These are phyloP conservation scores for Volucella inanis DNA, from an alignment of 2,888 invertebrate species.

Conservation along the genomic window DNA sequence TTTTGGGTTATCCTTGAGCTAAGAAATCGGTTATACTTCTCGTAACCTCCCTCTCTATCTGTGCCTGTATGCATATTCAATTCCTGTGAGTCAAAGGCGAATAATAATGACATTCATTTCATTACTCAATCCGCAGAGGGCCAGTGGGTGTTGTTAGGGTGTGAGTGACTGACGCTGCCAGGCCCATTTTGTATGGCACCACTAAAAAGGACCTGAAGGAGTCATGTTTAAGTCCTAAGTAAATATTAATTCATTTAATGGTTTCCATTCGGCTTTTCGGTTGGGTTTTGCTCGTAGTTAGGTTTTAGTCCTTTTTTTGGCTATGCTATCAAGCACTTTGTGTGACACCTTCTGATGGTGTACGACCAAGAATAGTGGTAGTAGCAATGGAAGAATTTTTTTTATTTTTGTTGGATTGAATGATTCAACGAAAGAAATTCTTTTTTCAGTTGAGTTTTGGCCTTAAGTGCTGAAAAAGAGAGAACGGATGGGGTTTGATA, in stretches of 20 bases:
- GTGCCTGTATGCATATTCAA: constrained; percentile 66
- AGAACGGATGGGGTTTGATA: constrained; percentile 41
- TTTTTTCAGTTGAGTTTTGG: constrained; percentile 27
- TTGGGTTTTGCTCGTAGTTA: constrained; percentile 34
- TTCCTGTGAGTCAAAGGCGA: constrained; percentile 68
- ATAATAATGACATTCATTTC: constrained; percentile 74
- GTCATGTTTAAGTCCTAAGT: constrained; percentile 78
- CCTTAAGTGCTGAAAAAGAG: constrained; percentile 33
- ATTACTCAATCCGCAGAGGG: constrained; percentile 60
- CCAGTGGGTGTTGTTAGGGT: not conserved
- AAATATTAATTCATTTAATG: constrained; percentile 80
- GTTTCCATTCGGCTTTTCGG: constrained; percentile 68
- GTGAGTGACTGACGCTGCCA: not conserved
- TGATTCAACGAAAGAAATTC: constrained; percentile 42
- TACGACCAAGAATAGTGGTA: constrained; percentile 4
- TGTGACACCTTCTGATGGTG: constrained; percentile 65
- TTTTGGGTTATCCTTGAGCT: constrained; percentile 35
- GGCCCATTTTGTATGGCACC: not conserved
- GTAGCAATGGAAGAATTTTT: constrained; percentile 11
- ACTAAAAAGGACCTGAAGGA: constrained; percentile 48
- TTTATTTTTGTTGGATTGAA: constrained; percentile 32
- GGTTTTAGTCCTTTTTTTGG: constrained; percentile 56
- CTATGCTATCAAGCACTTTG: constrained; percentile 62
- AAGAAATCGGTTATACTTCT: constrained; percentile 53
- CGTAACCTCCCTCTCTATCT: not conserved